Percentiles rank a stretch among this genome's conserved stretches.
These are phyloP conservation scores for Sorex fumeus DNA, from an alignment of 2,113 vertebrate species.

Conservation along the genomic window DNA sequence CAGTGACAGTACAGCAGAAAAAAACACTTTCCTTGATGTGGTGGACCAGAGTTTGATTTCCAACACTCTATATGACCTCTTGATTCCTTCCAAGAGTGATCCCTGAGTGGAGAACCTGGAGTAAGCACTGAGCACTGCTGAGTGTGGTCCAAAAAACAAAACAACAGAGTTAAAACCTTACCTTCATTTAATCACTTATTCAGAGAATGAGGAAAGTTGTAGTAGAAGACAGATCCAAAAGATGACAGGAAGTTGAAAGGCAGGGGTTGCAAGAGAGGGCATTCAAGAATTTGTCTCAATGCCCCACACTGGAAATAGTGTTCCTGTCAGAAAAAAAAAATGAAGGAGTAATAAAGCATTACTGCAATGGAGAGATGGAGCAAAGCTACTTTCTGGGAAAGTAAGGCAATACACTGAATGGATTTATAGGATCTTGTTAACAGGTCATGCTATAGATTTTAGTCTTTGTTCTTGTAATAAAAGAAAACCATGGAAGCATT, in stretches of 20 bases:
- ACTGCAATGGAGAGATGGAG: neutral
- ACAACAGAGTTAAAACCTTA: too few relatives aligned
- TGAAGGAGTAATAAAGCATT: neutral
- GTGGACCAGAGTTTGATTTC: too few relatives aligned
- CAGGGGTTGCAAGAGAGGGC: neutral
- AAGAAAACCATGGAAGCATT: neutral
- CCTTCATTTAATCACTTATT: neutral
- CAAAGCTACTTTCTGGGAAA: neutral
- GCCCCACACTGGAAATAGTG: fast-evolving
- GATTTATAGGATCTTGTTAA: neutral
- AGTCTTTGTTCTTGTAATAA: neutral
- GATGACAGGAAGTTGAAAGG: neutral
- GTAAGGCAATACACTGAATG: neutral
- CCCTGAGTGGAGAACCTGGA: too few relatives aligned
- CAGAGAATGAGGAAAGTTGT: neutral
- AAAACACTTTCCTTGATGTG: too few relatives aligned
- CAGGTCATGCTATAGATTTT: neutral
- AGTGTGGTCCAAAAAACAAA: too few relatives aligned
- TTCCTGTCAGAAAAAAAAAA: neutral
- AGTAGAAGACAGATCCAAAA: neutral
- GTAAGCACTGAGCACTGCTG: too few relatives aligned
- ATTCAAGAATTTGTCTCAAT: neutral
- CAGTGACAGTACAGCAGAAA: too few relatives aligned
- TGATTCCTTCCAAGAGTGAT: too few relatives aligned
- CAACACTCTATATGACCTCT: too few relatives aligned